phyloP scores from a whole-genome alignment of 2,113 vertebrate genomes.

The Parus major region DNA sequence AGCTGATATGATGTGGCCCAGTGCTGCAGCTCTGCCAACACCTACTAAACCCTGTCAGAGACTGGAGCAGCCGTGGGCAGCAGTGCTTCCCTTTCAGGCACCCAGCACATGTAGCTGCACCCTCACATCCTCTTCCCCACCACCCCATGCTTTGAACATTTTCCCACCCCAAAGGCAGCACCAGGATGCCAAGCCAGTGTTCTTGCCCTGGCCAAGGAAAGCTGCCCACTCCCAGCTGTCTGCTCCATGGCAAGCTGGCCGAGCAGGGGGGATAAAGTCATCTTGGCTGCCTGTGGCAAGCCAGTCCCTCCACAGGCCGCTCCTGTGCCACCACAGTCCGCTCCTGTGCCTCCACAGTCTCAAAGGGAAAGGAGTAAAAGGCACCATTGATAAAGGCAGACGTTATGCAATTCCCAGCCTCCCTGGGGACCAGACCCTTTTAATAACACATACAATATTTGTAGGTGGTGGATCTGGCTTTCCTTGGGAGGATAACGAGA shows the following conservation, averaged over 20 bases:
- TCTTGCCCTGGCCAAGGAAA: neutral
- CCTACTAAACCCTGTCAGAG: neutral
- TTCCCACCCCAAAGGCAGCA: accelerated
- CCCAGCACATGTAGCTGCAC: accelerated
- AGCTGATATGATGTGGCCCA: accelerated
- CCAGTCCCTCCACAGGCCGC: neutral
- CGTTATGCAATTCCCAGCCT: neutral
- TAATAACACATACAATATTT: neutral
- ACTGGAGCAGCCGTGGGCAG: neutral
- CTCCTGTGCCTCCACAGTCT: neutral
- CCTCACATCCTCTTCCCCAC: neutral
- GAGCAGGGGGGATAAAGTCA: accelerated
- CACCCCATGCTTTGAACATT: accelerated
- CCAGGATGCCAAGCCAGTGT: accelerated
- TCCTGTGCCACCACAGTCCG: neutral
- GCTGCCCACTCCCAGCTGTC: neutral
- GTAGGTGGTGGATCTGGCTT: neutral
- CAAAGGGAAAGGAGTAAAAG: neutral
- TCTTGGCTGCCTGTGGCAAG: neutral
- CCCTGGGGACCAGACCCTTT: neutral
- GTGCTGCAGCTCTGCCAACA: neutral
- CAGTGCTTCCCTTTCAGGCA: neutral
- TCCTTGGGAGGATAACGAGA: neutral
- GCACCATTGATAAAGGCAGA: neutral
- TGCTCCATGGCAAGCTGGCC: neutral